Evolutionary conservation across 2,797 vertebrate genomes (phyloP).

Genomic region (Otolemur crassicaudatus): DNA sequence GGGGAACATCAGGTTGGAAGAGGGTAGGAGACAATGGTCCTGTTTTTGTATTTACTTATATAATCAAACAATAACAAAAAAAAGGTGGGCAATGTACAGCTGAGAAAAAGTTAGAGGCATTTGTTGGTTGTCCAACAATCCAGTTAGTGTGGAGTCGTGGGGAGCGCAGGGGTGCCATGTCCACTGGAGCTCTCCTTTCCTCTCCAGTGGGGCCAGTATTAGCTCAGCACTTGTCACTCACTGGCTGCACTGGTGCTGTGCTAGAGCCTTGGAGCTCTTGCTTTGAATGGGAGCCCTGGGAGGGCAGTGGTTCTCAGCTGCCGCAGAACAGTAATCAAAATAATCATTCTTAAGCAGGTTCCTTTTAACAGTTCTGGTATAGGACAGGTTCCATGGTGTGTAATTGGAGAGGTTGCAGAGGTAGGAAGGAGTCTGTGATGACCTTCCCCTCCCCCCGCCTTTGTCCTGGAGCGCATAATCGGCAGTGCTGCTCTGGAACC

Average conservation of each 20-base stretch:
- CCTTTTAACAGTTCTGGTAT: not conserved
- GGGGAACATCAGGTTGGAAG: not conserved
- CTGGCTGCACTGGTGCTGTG: not conserved
- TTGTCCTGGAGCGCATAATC: not conserved
- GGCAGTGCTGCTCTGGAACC: not conserved
- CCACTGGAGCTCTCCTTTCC: not conserved
- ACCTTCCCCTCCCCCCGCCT: not conserved
- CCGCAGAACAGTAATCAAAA: not conserved
- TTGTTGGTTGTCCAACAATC: not conserved
- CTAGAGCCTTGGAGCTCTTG: not conserved
- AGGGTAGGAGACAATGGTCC: not conserved
- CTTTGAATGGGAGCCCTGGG: not conserved
- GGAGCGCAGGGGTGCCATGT: not conserved
- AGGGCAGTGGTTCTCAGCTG: not conserved
- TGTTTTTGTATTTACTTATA: not conserved
- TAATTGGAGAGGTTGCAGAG: not conserved
- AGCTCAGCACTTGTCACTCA: not conserved
- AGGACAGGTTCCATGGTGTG: not conserved
- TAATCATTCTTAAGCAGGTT: constrained; percentile 34
- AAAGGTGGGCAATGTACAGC: not conserved
- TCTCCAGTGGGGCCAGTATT: not conserved
- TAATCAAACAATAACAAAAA: not conserved
- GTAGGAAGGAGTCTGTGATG: not conserved
- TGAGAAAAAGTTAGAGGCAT: not conserved
- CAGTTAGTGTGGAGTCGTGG: not conserved